Evolutionary conservation across 2,113 vertebrate genomes (phyloP).

Genomic region (Bambusicola thoracicus): DNA sequence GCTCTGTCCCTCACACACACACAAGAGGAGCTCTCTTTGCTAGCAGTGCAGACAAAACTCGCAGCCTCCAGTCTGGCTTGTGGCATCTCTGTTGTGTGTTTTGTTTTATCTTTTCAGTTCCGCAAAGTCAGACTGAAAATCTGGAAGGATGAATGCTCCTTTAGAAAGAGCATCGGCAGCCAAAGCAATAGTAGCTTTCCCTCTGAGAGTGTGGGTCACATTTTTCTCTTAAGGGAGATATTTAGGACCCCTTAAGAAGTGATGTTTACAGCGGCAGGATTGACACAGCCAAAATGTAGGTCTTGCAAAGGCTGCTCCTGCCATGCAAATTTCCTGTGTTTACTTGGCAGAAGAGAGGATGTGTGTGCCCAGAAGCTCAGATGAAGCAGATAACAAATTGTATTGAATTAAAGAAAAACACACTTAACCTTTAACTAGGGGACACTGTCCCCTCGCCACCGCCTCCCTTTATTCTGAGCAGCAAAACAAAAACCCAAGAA

Average conservation of each 20-base stretch:
- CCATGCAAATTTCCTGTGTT: not conserved
- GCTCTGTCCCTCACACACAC: slow-evolving; percentile 36
- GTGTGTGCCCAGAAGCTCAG: not conserved
- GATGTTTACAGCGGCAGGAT: not conserved
- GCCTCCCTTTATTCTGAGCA: not conserved
- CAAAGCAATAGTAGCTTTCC: not conserved
- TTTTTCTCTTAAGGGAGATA: not conserved
- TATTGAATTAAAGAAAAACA: not conserved
- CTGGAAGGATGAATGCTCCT: not conserved
- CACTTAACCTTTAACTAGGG: not conserved
- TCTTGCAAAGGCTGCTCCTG: not conserved
- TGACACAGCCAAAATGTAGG: not conserved
- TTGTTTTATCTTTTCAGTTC: not conserved
- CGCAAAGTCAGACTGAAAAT: not conserved
- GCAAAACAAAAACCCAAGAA: not conserved
- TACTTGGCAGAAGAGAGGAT: not conserved
- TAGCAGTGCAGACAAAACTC: slow-evolving; percentile 44
- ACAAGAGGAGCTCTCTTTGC: slow-evolving; percentile 30
- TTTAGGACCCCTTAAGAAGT: not conserved
- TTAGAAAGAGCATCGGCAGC: not conserved
- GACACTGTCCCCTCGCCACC: not conserved
- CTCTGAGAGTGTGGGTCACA: not conserved
- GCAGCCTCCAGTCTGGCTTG: slow-evolving; percentile 46
- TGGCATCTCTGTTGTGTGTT: not conserved
- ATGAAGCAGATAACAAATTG: slow-evolving; percentile 1